Evolutionary conservation across 2,113 vertebrate genomes (phyloP).

Genomic region (Sarotherodon lohbergeri): DNA sequence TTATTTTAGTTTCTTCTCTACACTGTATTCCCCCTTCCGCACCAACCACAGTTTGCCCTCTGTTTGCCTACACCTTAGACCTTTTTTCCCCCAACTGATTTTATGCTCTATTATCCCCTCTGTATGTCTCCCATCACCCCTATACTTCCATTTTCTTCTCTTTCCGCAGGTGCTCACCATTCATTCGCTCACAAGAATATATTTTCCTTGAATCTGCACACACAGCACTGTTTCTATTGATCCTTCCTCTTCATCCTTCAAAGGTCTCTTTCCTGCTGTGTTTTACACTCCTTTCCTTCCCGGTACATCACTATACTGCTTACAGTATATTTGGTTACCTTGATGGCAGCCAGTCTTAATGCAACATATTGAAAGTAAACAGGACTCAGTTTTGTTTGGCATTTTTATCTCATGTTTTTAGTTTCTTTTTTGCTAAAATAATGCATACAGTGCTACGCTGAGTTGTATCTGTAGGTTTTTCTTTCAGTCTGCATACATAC

Average conservation of each 20-base stretch:
- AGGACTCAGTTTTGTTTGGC: neutral
- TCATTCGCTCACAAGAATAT: neutral
- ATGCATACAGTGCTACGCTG: neutral
- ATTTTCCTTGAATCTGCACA: neutral
- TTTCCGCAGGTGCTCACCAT: neutral
- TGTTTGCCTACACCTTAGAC: neutral
- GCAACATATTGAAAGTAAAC: neutral
- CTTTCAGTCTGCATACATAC: neutral
- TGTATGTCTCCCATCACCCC: neutral
- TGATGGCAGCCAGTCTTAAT: neutral
- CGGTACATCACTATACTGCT: neutral
- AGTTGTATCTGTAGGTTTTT: neutral
- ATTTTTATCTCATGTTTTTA: neutral
- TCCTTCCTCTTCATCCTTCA: neutral
- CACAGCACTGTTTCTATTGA: neutral
- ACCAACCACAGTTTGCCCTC: neutral
- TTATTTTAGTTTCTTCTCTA: neutral
- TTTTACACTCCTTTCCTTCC: neutral
- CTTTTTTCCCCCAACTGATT: neutral
- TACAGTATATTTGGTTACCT: neutral
- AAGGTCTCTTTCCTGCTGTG: neutral
- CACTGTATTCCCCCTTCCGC: rapidly evolving
- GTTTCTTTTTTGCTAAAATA: rapidly evolving
- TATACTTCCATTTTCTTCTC: neutral
- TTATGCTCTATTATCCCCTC: neutral